These are phyloP conservation scores for Podocnemis expansa DNA, from an alignment of 2,113 vertebrate species.

Conservation along the genomic window DNA sequence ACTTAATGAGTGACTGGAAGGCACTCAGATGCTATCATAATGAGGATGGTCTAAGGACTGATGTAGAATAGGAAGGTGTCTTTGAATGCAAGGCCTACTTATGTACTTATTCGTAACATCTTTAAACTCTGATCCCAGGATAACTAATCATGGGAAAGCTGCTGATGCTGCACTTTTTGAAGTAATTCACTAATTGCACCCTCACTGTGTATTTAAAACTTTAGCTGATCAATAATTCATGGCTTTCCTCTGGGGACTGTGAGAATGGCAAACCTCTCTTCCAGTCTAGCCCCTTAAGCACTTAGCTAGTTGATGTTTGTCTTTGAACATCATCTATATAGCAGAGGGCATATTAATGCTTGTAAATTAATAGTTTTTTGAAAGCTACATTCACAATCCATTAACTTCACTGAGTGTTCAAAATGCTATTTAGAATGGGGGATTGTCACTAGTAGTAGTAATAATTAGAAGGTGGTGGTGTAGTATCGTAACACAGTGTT, in stretches of 20 bases:
- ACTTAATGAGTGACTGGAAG: background rate
- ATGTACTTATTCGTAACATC: background rate
- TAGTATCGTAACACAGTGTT: fast-evolving
- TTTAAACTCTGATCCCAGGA: background rate
- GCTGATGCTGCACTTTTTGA: background rate
- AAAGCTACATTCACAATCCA: background rate
- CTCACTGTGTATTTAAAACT: background rate
- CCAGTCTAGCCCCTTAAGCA: background rate
- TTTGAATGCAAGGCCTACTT: background rate
- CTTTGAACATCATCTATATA: background rate
- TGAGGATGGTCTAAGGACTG: background rate
- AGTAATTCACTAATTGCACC: background rate
- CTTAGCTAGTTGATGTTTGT: background rate
- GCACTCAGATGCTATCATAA: too few relatives aligned
- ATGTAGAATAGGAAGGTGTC: background rate
- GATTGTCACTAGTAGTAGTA: background rate
- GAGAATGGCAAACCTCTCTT: background rate
- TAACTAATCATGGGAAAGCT: too few relatives aligned
- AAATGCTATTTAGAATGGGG: background rate
- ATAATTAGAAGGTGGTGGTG: background rate
- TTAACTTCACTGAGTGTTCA: background rate
- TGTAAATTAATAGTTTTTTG: background rate
- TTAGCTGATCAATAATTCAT: background rate
- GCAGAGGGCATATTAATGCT: background rate
- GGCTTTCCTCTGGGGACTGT: background rate